phyloP scores from a whole-genome alignment of 2,113 vertebrate genomes.

The Emydocephalus ijimae region DNA sequence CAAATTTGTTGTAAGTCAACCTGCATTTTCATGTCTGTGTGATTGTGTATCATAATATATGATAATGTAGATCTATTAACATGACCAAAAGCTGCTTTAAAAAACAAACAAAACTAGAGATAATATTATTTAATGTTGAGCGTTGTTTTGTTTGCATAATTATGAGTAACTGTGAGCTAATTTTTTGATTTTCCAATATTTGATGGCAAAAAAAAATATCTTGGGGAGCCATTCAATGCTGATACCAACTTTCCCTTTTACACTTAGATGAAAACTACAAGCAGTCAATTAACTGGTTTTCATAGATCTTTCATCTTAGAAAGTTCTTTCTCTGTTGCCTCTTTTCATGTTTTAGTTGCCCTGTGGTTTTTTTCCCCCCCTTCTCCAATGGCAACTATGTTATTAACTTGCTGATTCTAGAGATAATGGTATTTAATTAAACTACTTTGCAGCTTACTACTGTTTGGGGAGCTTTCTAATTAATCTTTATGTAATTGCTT shows the following conservation, averaged over 20 bases:
- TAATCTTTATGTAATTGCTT: slow-evolving; percentile 66
- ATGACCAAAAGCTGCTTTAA: background rate
- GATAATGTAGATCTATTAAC: background rate
- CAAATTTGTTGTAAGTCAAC: too few relatives aligned
- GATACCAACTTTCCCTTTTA: background rate
- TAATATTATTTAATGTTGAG: background rate
- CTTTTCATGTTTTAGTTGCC: background rate
- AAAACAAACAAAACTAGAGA: background rate
- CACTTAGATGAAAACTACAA: background rate
- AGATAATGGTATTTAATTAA: slow-evolving; percentile 68
- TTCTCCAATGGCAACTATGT: slow-evolving; percentile 41
- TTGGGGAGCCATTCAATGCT: background rate
- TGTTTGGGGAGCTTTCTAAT: slow-evolving; percentile 65
- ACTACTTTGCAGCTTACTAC: slow-evolving; percentile 59
- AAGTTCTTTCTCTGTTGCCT: background rate
- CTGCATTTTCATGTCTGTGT: background rate
- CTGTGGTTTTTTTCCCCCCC: background rate
- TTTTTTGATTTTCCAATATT: background rate
- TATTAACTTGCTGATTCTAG: slow-evolving; percentile 58
- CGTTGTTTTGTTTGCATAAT: background rate
- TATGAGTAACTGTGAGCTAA: background rate
- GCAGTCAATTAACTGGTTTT: background rate
- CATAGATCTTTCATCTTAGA: background rate
- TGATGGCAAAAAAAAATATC: background rate
- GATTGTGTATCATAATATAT: too few relatives aligned